Evolutionary conservation across 2,888 invertebrate genomes (phyloP).

Genomic region (Rotaria magnacalcarata): DNA sequence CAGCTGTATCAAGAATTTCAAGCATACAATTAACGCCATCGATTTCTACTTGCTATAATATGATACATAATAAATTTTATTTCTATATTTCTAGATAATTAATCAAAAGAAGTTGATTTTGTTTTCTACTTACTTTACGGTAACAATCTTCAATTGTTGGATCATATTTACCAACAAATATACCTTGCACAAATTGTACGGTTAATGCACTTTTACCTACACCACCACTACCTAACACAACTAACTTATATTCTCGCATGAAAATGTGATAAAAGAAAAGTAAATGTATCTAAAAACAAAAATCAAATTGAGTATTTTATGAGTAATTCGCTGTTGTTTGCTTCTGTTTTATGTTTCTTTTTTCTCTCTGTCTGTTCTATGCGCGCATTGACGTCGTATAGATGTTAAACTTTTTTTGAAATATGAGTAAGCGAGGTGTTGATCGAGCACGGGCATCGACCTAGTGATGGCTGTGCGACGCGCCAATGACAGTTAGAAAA

Average conservation of each 20-base stretch:
- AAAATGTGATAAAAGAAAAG: background rate
- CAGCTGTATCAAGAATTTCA: constrained; percentile 97
- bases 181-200: constrained; percentile 95
- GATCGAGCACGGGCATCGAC: background rate
- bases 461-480: background rate
- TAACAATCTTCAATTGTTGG: constrained; percentile 97
- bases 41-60: constrained; percentile 82
- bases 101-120: background rate
- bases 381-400: background rate
- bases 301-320: background rate
- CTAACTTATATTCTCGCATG: constrained; percentile 69
- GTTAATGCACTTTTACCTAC: constrained; percentile 60
- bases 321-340: background rate
- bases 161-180: constrained; percentile 98
- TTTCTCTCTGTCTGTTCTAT: background rate
- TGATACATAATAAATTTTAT: constrained; percentile 24
- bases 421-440: constrained; percentile 23
- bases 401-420: constrained; percentile 29
- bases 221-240: constrained; percentile 46
- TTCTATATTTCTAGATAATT: background rate
- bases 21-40: constrained; percentile 99
- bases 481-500: constrained; percentile 26
- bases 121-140: constrained; percentile 67
- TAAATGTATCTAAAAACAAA: background rate
- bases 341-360: background rate